A percentile compares a stretch with the other conserved stretches of the same genome.
These are phyloP conservation scores for Lasius platythorax DNA, from an alignment of 2,888 invertebrate genomes.

Conservation along the genomic window DNA sequence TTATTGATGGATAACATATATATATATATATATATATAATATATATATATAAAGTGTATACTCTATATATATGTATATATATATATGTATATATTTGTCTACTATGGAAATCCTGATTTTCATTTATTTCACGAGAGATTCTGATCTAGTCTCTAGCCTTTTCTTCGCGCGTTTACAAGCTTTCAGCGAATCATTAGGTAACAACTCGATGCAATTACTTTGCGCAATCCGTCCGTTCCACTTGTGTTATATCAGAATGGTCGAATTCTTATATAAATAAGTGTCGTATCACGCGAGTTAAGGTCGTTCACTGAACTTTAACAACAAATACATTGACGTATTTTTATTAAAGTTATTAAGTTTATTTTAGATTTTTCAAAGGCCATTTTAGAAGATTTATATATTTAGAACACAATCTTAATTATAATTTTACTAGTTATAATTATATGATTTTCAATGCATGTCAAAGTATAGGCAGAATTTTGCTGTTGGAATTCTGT, in stretches of 20 bases:
- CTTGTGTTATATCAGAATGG: slow-evolving; percentile 3
- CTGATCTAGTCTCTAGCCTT: slow-evolving; percentile 17
- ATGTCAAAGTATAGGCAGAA: not conserved
- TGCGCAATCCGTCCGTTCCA: slow-evolving; percentile 15
- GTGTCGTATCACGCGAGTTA: not conserved
- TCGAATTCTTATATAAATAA: slow-evolving; percentile 10
- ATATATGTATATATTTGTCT: not conserved
- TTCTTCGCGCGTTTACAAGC: not conserved
- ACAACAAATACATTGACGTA: not conserved
- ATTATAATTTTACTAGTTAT: not conserved
- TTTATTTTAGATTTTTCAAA: slow-evolving; percentile 1
- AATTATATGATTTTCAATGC: not conserved
- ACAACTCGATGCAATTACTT: slow-evolving; percentile 41
- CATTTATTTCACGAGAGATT: not conserved
- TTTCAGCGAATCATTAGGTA: slow-evolving; percentile 23
- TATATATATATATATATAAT: not conserved
- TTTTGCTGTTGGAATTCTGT: not conserved
- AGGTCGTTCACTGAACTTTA: not conserved
- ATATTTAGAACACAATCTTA: not conserved
- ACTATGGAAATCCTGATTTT: slow-evolving; percentile 11
- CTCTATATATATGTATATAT: no score
- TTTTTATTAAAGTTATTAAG: not conserved
- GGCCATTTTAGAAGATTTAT: not conserved
- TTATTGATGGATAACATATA: no score
- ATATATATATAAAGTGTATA: no score